Conservation (phyloP, 2,113 vertebrate genomes). For the Menura novaehollandiae region DNA sequence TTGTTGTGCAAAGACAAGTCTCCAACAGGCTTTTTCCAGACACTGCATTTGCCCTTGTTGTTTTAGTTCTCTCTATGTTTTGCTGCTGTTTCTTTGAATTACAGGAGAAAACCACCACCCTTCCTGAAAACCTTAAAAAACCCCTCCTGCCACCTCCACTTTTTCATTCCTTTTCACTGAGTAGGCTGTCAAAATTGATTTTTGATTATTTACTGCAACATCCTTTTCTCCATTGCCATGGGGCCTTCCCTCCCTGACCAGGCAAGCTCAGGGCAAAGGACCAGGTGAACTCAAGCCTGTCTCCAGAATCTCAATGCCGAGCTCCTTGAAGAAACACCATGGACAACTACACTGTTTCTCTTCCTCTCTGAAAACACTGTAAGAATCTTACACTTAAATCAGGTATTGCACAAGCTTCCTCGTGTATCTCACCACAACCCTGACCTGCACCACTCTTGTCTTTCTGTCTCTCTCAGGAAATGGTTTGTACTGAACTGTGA, state of each 20-base stretch:
- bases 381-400: neutral
- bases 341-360: neutral
- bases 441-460: neutral
- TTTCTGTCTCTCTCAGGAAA: neutral
- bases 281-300: neutral
- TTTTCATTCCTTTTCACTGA: constrained; percentile 10
- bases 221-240: neutral
- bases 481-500: neutral
- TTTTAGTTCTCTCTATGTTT: neutral
- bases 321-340: neutral
- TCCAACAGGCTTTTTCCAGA: neutral
- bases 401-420: neutral
- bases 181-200: neutral
- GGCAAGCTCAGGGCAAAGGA: neutral
- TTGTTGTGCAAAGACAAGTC: neutral
- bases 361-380: neutral
- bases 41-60: neutral
- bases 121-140: neutral
- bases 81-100: neutral
- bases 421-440: neutral
- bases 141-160: neutral
- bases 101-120: neutral
- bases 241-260: neutral
- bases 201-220: neutral
- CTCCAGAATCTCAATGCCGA: neutral